phyloP scores from a whole-genome alignment of 1,140 invertebrate species.

The Choristoneura fumiferana region DNA sequence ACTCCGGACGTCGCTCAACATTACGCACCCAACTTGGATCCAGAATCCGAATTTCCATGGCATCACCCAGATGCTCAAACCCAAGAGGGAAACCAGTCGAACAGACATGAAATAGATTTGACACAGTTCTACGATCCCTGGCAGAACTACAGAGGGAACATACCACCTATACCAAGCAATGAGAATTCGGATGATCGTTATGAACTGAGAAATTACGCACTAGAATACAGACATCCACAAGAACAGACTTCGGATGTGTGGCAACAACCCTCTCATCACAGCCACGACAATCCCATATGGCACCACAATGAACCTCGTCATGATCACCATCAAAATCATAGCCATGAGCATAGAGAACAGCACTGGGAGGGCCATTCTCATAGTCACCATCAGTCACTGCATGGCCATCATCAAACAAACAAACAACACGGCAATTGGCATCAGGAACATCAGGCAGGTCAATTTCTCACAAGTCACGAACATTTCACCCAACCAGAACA shows the following conservation, averaged over 20 bases:
- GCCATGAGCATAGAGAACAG: conserved; percentile 25
- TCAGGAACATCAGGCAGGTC: conserved; percentile 6
- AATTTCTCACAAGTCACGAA: not conserved
- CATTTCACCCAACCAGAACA: not conserved
- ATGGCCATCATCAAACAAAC: conserved; percentile 14
- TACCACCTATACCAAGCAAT: conserved; percentile 36
- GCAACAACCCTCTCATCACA: not conserved
- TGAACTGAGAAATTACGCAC: conserved; percentile 54
- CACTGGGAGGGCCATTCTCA: conserved; percentile 23
- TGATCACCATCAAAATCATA: conserved; percentile 24
- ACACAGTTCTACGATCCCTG: conserved; percentile 81
- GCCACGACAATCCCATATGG: conserved; percentile 22
- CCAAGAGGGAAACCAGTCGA: conserved; percentile 30
- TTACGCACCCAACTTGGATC: conserved; percentile 56
- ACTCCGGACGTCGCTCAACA: conserved; percentile 43
- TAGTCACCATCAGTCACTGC: not conserved
- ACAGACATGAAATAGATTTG: conserved; percentile 47
- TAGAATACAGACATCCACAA: conserved; percentile 41
- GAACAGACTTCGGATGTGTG: conserved; percentile 19
- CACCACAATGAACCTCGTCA: conserved; percentile 19
- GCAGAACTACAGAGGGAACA: conserved; percentile 74
- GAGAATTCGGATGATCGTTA: conserved; percentile 38
- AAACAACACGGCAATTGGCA: conserved; percentile 5
- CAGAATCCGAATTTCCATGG: conserved; percentile 73
- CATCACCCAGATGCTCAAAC: conserved; percentile 58